Conservation (phyloP, 2,888 invertebrate genomes). For the Dryomyza anilis region DNA sequence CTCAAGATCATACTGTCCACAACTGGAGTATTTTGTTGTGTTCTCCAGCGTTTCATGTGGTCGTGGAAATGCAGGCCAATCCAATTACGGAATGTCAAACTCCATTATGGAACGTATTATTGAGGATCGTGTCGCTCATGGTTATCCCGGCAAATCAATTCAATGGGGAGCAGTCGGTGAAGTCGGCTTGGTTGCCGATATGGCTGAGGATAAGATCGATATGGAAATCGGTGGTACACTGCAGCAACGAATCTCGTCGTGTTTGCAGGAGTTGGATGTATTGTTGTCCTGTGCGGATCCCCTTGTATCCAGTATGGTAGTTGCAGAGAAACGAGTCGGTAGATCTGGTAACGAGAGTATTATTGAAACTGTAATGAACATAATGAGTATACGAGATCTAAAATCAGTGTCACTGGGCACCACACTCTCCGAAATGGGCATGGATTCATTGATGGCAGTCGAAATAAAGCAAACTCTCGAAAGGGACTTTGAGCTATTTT, state of each 20-base stretch:
- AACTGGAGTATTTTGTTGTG: conserved; percentile 75
- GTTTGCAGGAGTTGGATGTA: conserved; percentile 72
- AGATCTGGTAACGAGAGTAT: conserved; percentile 68
- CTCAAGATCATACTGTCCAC: conserved; percentile 65
- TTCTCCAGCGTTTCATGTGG: conserved; percentile 91
- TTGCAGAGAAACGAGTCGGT: conserved; percentile 76
- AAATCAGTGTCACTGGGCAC: conserved; percentile 72
- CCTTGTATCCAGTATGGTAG: conserved; percentile 81
- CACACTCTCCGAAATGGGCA: conserved; percentile 84
- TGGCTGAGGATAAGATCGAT: conserved; percentile 70
- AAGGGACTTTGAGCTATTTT: conserved; percentile 77
- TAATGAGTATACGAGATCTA: conserved; percentile 70
- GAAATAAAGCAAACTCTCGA: conserved; percentile 92
- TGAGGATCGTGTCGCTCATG: conserved; percentile 71
- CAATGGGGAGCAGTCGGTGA: conserved; percentile 93
- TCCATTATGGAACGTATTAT: conserved; percentile 87
- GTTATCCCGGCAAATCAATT: conserved; percentile 78
- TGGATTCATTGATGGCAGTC: conserved; percentile 95
- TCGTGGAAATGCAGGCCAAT: conserved; percentile 86
- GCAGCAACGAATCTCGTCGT: conserved; percentile 81
- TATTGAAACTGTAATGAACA: conserved; percentile 73
- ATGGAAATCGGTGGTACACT: conserved; percentile 76
- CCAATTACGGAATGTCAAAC: conserved; percentile 82
- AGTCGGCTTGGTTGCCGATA: conserved; percentile 78
- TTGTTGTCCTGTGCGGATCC: conserved; percentile 73